Conservation (phyloP, 1,140 invertebrate genomes). For the Orius insidiosus region DNA sequence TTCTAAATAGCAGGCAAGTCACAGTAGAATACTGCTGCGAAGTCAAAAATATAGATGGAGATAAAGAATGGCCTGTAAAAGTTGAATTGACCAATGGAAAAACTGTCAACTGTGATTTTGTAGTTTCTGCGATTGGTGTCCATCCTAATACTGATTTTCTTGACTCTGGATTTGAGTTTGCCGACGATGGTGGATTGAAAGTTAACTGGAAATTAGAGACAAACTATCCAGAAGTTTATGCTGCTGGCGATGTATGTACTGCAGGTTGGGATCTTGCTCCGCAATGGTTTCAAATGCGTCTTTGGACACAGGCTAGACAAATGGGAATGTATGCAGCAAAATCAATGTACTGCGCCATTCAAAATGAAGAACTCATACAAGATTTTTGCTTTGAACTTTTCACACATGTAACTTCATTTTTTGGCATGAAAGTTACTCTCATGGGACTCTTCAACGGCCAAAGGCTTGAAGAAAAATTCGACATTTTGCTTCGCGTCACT, state of each 20-base stretch:
- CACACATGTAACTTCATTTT: slow-evolving; percentile 87
- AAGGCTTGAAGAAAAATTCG: slow-evolving; percentile 63
- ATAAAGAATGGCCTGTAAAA: slow-evolving; percentile 50
- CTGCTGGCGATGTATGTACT: slow-evolving; percentile 85
- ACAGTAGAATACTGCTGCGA: slow-evolving; percentile 52
- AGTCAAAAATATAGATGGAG: slow-evolving; percentile 30
- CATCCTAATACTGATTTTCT: slow-evolving; percentile 45
- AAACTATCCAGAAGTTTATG: slow-evolving; percentile 60
- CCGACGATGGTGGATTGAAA: slow-evolving; percentile 53
- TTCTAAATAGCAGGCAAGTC: slow-evolving; percentile 24
- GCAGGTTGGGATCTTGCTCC: slow-evolving; percentile 54
- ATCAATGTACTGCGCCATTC: slow-evolving; percentile 56
- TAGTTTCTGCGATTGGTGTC: slow-evolving; percentile 92
- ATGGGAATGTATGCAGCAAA: slow-evolving; percentile 91
- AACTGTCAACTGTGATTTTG: slow-evolving; percentile 67
- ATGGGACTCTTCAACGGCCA: slow-evolving; percentile 91
- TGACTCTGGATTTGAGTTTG: slow-evolving; percentile 34
- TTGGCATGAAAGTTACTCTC: slow-evolving; percentile 86
- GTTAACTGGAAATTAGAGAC: slow-evolving; percentile 81
- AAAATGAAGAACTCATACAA: slow-evolving; percentile 46
- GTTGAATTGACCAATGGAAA: slow-evolving; percentile 58
- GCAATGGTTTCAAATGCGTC: slow-evolving; percentile 91
- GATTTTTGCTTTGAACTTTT: slow-evolving; percentile 97
- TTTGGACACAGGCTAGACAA: slow-evolving; percentile 95
- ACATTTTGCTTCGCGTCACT: slow-evolving; percentile 73